Evolutionary conservation across 30 jellyfish, hydroid and myxozoan genomes (phyloP), one percentile per base, ranked within the genome.

Genomic region (Hydra vulgaris): DNA sequence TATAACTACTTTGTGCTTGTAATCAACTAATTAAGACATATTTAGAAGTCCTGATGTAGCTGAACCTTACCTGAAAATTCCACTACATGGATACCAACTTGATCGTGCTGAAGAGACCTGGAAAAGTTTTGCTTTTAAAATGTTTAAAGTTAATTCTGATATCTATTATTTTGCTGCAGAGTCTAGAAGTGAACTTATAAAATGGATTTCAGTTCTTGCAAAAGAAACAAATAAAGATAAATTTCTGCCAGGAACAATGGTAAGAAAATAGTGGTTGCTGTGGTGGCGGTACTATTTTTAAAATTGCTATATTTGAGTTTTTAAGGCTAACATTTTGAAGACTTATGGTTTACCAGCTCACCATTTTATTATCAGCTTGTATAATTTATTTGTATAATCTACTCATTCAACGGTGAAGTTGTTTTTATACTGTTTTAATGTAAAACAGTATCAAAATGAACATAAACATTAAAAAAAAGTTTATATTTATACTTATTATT

Each of bases 131-230:
- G 74, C 96, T 1, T 93, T 93, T 77, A 93, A 93, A 73, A 25
- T 93, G 26, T 66, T 74, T 21, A 89, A 71, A 23, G 93, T 87
- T 8, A 74, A 54, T 70, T 72, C 86, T 53, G 99, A 93, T 23
- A 77, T 85, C 52, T 74, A 74, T 21, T 93, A 93, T 81, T 93
- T 93, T 93, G 99, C 99, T 21, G 96, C 99, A 66, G 95, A 83
- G 78, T 78, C 95, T 12, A 88, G 94, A 23, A 92, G 85, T 66
- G 93, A 83, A 25, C 88, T 87, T 17, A 86, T 81, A 75, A 74
- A 73, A 23, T 93, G 99, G 99, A 76, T 93, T 77, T 79, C 74
- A 40, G 87, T 84, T 3, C 80, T 93, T n/a, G 99, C 89, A 25
- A 85, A 81, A 71, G 99, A 72, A 66, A 85, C 79, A 15, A 93